Conservation (phyloP, 1,140 invertebrate genomes). For the Eupristina koningsbergeri region DNA sequence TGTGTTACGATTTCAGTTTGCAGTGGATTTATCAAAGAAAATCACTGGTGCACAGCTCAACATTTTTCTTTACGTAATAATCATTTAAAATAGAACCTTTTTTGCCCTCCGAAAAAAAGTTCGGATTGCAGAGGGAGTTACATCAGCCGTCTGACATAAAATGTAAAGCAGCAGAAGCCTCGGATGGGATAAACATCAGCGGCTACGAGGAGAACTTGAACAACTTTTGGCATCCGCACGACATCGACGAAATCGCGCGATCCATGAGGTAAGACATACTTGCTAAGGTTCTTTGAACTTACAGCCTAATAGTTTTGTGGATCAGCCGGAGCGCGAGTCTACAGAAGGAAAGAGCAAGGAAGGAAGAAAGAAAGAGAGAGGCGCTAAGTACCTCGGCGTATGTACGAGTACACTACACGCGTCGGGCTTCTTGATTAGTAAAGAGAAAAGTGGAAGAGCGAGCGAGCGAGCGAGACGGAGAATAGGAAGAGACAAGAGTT, state of each 20-base stretch:
- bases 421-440: background rate
- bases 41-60: background rate
- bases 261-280: background rate
- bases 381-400: background rate
- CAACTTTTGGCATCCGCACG: background rate
- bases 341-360: background rate
- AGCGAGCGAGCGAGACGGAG: no score
- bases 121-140: background rate
- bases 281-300: constrained; percentile 61
- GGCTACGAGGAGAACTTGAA: background rate
- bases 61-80: background rate
- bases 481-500: background rate
- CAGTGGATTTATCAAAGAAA: no score
- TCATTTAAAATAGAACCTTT: no score
- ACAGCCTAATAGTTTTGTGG: constrained; percentile 63
- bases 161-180: background rate
- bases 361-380: background rate
- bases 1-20: no score
- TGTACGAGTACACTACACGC: background rate
- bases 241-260: constrained; percentile 15
- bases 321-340: constrained; percentile 30
- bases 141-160: background rate
- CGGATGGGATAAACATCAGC: background rate
- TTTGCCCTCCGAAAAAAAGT: no score
- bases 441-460: no score